A percentile compares a stretch with the other conserved stretches of the same genome.
phyloP scores from a whole-genome alignment of 2,113 vertebrate species.

The Lepus europaeus region DNA sequence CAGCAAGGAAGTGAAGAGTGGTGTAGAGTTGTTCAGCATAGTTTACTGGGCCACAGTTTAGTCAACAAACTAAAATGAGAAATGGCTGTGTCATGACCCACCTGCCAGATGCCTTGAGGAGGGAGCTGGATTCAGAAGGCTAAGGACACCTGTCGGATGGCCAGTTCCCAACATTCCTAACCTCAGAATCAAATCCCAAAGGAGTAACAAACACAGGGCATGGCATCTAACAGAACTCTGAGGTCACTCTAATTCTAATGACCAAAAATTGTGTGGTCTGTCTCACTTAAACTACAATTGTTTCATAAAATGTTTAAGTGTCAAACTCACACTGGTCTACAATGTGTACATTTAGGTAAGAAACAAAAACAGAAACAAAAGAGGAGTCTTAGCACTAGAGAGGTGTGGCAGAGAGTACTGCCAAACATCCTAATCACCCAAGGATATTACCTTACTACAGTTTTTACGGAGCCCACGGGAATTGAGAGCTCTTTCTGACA shows the following conservation, averaged over 20 bases:
- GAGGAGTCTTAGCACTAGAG: not conserved
- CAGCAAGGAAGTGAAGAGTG: not conserved
- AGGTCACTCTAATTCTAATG: not conserved
- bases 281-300: not conserved
- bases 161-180: not conserved
- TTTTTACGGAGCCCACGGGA: not conserved
- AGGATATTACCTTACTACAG: not conserved
- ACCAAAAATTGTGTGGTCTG: not conserved
- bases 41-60: not conserved
- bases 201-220: not conserved
- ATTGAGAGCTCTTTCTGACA: not conserved
- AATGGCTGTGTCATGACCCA: not conserved
- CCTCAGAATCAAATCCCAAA: constrained; percentile 17
- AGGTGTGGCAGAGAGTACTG: not conserved
- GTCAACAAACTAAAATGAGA: constrained; percentile 36
- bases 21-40: not conserved
- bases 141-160: not conserved
- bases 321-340: not conserved
- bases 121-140: not conserved
- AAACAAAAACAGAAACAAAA: not conserved
- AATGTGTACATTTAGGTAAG: not conserved
- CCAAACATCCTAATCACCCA: not conserved
- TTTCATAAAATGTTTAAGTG: not conserved
- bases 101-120: constrained; percentile 1
- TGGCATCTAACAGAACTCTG: not conserved